Conservation (phyloP, 2,113 vertebrate genomes). For the Pseudonaja textilis region DNA sequence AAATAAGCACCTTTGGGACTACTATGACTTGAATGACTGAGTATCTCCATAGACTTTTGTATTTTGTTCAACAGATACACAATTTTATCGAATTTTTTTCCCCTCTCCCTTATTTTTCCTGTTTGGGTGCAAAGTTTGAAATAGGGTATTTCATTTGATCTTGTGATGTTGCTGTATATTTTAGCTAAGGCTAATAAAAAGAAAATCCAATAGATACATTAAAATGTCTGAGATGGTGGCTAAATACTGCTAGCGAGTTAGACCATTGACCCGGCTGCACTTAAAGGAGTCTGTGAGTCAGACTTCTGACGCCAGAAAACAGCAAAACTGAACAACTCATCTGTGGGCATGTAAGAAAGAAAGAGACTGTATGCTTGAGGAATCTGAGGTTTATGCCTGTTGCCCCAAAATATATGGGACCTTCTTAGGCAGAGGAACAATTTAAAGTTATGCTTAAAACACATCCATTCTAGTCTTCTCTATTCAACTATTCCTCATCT, state of each 20-base stretch:
- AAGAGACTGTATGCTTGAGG: neutral
- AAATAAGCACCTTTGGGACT: too few relatives aligned
- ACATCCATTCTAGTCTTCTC: slow-evolving; percentile 37
- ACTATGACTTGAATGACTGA: neutral
- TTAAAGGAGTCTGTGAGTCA: slow-evolving; percentile 61
- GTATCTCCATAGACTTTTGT: neutral
- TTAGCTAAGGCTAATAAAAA: slow-evolving; percentile 69
- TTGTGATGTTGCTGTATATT: slow-evolving; percentile 44
- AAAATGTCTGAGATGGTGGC: slow-evolving; percentile 61
- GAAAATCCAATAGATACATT: slow-evolving; percentile 69
- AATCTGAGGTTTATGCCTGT: slow-evolving; percentile 42
- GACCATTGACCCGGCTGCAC: slow-evolving; percentile 63
- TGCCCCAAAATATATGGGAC: slow-evolving; percentile 35
- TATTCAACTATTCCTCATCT: slow-evolving; percentile 37
- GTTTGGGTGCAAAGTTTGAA: slow-evolving; percentile 65
- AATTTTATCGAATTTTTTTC: slow-evolving; percentile 51
- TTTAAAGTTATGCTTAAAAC: slow-evolving; percentile 51
- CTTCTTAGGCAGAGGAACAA: slow-evolving; percentile 38
- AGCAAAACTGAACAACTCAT: neutral
- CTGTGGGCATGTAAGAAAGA: neutral
- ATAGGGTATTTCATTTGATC: slow-evolving; percentile 59
- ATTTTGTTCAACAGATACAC: slow-evolving; percentile 10
- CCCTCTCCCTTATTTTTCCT: neutral
- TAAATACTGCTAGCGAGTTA: slow-evolving; percentile 39
- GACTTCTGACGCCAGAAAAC: slow-evolving; percentile 63